Base-by-base conservation (phyloP, 2,797 vertebrate species). In the Manis crassicaudata region DNA sequence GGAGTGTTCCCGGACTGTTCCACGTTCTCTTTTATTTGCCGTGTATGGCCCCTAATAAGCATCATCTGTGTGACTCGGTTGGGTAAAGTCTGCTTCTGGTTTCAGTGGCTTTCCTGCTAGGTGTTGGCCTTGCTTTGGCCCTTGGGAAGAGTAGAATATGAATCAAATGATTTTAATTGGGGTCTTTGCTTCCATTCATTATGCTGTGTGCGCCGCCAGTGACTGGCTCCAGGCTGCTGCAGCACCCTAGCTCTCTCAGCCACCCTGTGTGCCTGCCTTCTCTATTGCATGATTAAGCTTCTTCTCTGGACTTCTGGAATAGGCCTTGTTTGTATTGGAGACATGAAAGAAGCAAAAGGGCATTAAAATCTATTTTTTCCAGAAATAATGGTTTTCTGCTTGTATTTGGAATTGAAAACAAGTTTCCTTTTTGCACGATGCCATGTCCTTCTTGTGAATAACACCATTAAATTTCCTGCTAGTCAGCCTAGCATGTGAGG, bases 391-490 rank as follows among this genome's bases (percentile, higher is more conserved):
- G 1, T 67, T 75, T 90, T 90, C 21, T 67, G 35, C 9, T 93
- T 75, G 25, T 32, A 79, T 76, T 95, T 91, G 60, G 40, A 97
- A 63, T 58, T 13, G 10, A 80, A 95, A 91, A n/a, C 7, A 79
- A 37, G 9, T 58, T 93, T 56, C 13, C 29, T 46, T 63, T 77
- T 83, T 23, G 27, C 29, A 23, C 20, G 14, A 23, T 27, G 46
- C 37, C 35, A 75, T 63, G 21, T 2, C 32, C 7, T 56, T 62
- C 46, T 35, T 84, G 3, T 85, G 50, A 94, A 65, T 65, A 89
- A 79, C n/a, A 77, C 35, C 21, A 52, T 83, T 90, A 73, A 52
- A 54, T 68, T 81, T 73, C 29, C 43, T 80, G 21, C 11, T 35
- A 79, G 29, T 56, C 23, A 56, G 11, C n/a, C 40, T 65, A 12